These are phyloP conservation scores for Mycalesis mineus DNA, from an alignment of 2,888 invertebrate genomes.

Conservation along the genomic window DNA sequence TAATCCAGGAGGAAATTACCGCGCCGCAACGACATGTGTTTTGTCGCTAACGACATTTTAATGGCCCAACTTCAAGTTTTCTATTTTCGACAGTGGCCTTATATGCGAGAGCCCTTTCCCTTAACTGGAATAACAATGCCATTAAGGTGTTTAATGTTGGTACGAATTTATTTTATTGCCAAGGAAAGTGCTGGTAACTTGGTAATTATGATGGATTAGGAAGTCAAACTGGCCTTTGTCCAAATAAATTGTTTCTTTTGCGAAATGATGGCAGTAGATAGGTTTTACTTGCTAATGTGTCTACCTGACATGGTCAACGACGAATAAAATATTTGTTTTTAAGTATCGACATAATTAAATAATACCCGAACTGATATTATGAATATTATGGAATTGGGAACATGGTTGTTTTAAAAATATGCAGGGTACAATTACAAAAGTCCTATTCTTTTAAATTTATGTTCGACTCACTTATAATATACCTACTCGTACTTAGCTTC, in stretches of 20 bases:
- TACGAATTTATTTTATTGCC: slow-evolving; percentile 3
- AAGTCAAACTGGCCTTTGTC: background rate
- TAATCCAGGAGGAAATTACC: slow-evolving; percentile 15
- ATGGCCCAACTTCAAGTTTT: slow-evolving; percentile 12
- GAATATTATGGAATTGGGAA: too few relatives aligned
- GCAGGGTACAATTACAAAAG: too few relatives aligned
- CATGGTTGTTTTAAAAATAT: too few relatives aligned
- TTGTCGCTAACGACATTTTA: slow-evolving; percentile 24
- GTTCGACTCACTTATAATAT: too few relatives aligned
- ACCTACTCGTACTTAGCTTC: too few relatives aligned
- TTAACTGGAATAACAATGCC: slow-evolving; percentile 15
- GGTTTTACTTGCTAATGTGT: background rate
- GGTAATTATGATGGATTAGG: background rate
- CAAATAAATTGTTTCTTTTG: background rate
- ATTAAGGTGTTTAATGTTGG: slow-evolving; percentile 13
- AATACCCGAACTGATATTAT: too few relatives aligned
- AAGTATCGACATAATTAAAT: too few relatives aligned
- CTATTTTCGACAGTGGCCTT: slow-evolving; percentile 18
- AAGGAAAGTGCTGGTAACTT: background rate
- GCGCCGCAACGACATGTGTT: slow-evolving; percentile 14
- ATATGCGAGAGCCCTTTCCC: background rate
- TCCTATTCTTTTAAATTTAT: too few relatives aligned
- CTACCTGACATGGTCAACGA: background rate
- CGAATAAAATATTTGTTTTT: too few relatives aligned
- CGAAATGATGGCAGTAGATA: background rate